These are phyloP conservation scores for Bedellia somnulentella DNA, from an alignment of 2,888 invertebrate species.

Conservation along the genomic window DNA sequence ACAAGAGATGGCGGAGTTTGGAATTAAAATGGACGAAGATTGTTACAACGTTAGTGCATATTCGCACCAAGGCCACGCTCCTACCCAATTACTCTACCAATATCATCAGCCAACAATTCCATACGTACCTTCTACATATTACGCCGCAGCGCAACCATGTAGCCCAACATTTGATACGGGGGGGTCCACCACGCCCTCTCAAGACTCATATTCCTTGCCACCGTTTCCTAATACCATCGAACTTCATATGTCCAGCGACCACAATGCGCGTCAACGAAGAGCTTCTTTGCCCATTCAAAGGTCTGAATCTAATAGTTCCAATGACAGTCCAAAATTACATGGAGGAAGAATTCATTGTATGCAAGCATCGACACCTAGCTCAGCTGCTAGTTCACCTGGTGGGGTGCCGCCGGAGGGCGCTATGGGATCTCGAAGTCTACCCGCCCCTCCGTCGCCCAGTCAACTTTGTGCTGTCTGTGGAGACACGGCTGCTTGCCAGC, in stretches of 20 bases:
- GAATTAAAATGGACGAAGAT: slow-evolving; percentile 86
- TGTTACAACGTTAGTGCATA: slow-evolving; percentile 70
- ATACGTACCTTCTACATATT: slow-evolving; percentile 58
- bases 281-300: slow-evolving; percentile 78
- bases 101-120: slow-evolving; percentile 63
- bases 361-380: slow-evolving; percentile 68
- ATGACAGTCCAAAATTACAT: slow-evolving; percentile 72
- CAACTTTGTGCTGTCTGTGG: slow-evolving; percentile 98
- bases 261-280: slow-evolving; percentile 68
- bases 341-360: slow-evolving; percentile 50
- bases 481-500: slow-evolving; percentile 97
- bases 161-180: slow-evolving; percentile 54
- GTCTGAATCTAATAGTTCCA: slow-evolving; percentile 78
- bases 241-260: slow-evolving; percentile 66
- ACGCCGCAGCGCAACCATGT: slow-evolving; percentile 62
- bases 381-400: slow-evolving; percentile 67
- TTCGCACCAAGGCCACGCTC: slow-evolving; percentile 60
- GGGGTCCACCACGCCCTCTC: slow-evolving; percentile 50
- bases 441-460: slow-evolving; percentile 73
- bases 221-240: slow-evolving; percentile 72
- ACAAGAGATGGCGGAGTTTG: slow-evolving; percentile 65
- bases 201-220: slow-evolving; percentile 71
- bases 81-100: slow-evolving; percentile 60
- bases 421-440: slow-evolving; percentile 49
- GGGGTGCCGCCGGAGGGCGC: slow-evolving; percentile 37